Conservation (phyloP, 2,888 invertebrate species). For the Agapostemon virescens region DNA sequence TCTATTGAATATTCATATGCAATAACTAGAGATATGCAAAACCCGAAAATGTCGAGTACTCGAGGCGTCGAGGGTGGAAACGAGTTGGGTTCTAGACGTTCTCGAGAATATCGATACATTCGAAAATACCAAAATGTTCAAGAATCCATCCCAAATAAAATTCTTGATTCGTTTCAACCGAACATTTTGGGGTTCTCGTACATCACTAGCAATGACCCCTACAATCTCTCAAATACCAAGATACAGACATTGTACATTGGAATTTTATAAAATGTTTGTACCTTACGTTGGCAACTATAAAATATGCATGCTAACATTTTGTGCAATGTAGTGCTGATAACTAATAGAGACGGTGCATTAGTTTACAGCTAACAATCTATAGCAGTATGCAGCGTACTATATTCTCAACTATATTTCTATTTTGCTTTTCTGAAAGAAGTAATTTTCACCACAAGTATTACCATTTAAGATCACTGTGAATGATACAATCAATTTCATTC, state of each 20-base stretch:
- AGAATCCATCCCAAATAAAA: too few relatives aligned
- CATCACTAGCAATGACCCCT: neutral
- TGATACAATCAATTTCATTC: conserved; percentile 19
- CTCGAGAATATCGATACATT: too few relatives aligned
- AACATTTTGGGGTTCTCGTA: too few relatives aligned
- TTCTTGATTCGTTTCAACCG: too few relatives aligned
- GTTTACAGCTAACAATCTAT: conserved; percentile 33
- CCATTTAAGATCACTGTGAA: conserved; percentile 22
- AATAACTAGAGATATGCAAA: neutral
- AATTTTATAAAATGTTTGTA: conserved; percentile 42
- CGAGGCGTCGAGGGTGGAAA: too few relatives aligned
- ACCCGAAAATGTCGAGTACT: neutral
- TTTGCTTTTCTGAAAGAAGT: neutral
- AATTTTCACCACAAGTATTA: conserved; percentile 5
- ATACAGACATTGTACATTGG: conserved; percentile 46
- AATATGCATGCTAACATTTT: conserved; percentile 58
- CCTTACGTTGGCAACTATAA: conserved; percentile 49
- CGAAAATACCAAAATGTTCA: too few relatives aligned
- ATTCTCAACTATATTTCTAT: conserved; percentile 15
- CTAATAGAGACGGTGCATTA: conserved; percentile 47
- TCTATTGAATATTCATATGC: conserved; percentile 1
- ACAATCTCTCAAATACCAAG: conserved; percentile 50
- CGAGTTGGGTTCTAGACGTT: too few relatives aligned
- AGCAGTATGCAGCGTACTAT: conserved; percentile 26
- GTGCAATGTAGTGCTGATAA: conserved; percentile 45